These are phyloP conservation scores for Rhagoletis pomonella DNA, from an alignment of 1,140 invertebrate genomes.

Conservation along the genomic window DNA sequence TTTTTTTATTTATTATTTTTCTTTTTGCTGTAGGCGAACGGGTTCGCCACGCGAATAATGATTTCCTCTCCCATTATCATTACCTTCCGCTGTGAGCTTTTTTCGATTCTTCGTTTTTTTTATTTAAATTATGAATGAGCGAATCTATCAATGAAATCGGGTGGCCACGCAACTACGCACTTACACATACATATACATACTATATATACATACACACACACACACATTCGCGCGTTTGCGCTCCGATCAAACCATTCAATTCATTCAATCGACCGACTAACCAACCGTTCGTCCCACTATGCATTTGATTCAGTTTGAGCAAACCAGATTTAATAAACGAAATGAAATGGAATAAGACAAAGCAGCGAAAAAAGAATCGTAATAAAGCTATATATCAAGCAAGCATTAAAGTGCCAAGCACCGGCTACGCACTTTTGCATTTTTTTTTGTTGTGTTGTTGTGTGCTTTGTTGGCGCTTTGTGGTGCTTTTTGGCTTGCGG, in stretches of 20 bases:
- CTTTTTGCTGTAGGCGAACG: slow-evolving; percentile 31
- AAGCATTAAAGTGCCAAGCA: slow-evolving; percentile 27
- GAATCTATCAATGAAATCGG: slow-evolving; percentile 40
- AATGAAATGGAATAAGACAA: slow-evolving; percentile 31
- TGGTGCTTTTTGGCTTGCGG: neutral
- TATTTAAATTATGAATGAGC: slow-evolving; percentile 18
- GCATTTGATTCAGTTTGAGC: slow-evolving; percentile 20
- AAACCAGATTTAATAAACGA: slow-evolving; percentile 43
- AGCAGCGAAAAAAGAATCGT: neutral
- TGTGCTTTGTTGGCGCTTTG: neutral
- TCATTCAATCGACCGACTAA: neutral
- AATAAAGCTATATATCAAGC: slow-evolving; percentile 13
- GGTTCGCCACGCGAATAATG: neutral
- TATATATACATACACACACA: neutral
- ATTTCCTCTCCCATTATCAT: neutral
- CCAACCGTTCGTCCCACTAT: slow-evolving; percentile 17
- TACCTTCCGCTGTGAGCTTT: neutral
- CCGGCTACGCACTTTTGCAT: slow-evolving; percentile 39
- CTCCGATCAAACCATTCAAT: neutral
- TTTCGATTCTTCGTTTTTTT: neutral
- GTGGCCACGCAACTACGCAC: neutral
- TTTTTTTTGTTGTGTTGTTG: neutral
- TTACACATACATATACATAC: neutral
- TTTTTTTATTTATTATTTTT: neutral
- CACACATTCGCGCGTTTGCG: neutral